Evolutionary conservation across 1,140 invertebrate genomes (phyloP), one percentile per base, ranked within the genome.

Genomic region (Drosophila trapezifrons): DNA sequence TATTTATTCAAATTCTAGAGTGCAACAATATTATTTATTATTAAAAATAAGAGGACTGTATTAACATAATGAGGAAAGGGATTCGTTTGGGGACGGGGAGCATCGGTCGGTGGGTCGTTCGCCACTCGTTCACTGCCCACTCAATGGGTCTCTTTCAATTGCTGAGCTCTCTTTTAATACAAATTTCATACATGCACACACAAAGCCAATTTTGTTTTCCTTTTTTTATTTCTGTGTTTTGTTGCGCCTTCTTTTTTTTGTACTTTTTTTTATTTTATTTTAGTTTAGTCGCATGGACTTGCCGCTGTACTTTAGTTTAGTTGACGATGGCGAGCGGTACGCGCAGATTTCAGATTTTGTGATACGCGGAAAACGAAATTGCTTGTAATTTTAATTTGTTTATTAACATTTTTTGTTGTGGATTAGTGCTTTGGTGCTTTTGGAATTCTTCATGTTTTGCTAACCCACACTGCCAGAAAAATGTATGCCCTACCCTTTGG

Each of bases 201-300:
- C 83, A 83, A 83, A 87, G 82, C 85, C 65, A 71, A 83, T 82
- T 81, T 78, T 70, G 29, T 54, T 54, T 52, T 54, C 9, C 32
- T 54, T 51, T 78, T 78, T 70, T n/a, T n/a, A n/a, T n/a, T 81
- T 45, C 22, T 65, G 57, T 35, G 29, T 75, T 64, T 74, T 71
- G 35, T 64, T 73, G 59, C 40, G 45, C 37, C 22, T 77, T 46
- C 29, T 74, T 57, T 46, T 55, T 13, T 60, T 40, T 27, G 55
- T 38, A 38, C 25, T 60, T 52, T 59, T 71, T 65, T 35, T 60
- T 52, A 64, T 62, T 78, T 69, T 77, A 82, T 87, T 86, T 80
- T 76, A 89, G 84, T 78, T 87, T 84, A 87, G 84, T 89, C 77
- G 84, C 73, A 71, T 80, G 80, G 80, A 87, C 85, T 87, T 89